Evolutionary conservation across 2,797 vertebrate genomes (phyloP), one percentile per base, ranked within the genome.

Genomic region (Ispidina lecontei): DNA sequence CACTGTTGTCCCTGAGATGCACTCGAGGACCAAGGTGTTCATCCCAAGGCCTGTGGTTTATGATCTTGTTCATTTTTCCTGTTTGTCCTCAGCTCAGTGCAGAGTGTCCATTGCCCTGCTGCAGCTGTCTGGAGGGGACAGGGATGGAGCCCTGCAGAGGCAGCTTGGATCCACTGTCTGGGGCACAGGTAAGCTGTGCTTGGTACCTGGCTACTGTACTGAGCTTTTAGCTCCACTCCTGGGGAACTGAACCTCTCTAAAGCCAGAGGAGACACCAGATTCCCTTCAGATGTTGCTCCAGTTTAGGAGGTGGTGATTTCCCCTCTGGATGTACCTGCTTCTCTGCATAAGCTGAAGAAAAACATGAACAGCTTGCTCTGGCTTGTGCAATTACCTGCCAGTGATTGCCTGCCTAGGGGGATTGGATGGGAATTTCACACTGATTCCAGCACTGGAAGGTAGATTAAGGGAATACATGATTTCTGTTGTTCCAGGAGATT

Each of bases 111-210:
- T 9, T 84, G 28, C 28, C 0, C 35, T 33, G 33, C 35, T 64
- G 37, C 39, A 72, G 76, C 83, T 80, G 58, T 39, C 70, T 41
- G 58, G 44, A 51, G 28, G 26, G 39, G 44, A 70, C 81, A 29
- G 29, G 39, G 22, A 47, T 0, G 1, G 49, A 60, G 8, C 35
- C 5, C 35, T 60, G 62, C 41, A 39, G 26, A 68, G 15, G 33
- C 7, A 43, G n/a, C 70, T 90, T 10, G 0, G 39, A 13, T 25
- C 41, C 17, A 0, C 21, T 22, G 2, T 12, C 56, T 55, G 58
- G 31, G 72, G 31, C 65, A 83, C 5, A 2, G 52, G 8, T 14
- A 28, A 0, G 6, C 19, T 74, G 4, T 0, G 0, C 6, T 22
- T 25, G 21, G 20, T 35, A 29, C 65, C 62, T 80, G 84, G n/a